phyloP scores from a whole-genome alignment of 2,888 invertebrate species.

The Ligdia adustata region DNA sequence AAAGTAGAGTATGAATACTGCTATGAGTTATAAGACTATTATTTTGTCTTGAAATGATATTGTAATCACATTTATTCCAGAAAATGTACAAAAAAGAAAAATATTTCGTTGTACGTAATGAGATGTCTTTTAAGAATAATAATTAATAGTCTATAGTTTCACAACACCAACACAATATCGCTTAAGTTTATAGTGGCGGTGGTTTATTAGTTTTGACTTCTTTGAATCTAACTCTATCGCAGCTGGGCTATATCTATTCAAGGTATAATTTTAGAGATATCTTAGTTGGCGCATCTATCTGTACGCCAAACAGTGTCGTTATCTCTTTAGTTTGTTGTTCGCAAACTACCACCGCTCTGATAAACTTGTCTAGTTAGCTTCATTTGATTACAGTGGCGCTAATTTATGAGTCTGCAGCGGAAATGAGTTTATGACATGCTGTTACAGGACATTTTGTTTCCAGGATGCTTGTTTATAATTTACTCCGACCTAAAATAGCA shows the following conservation, averaged over 20 bases:
- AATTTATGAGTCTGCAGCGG: constrained; percentile 22
- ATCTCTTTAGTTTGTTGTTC: constrained; percentile 22
- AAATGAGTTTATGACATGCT: constrained; percentile 16
- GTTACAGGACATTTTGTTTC: constrained; percentile 11
- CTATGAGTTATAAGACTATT: constrained; percentile 10
- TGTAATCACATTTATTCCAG: constrained; percentile 8
- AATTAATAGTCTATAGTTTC: too few species aligned
- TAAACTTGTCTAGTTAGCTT: constrained; percentile 23
- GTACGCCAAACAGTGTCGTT: constrained; percentile 17
- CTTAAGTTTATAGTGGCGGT: too few species aligned
- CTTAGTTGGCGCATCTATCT: constrained; percentile 19
- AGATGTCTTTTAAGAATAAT: constrained; percentile 13
- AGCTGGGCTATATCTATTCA: constrained; percentile 21
- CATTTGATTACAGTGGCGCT: constrained; percentile 17
- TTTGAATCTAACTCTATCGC: constrained; percentile 9
- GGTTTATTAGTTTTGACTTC: constrained; percentile 7
- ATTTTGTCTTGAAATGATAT: constrained; percentile 18
- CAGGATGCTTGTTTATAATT: constrained; percentile 6
- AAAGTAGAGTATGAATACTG: too few species aligned
- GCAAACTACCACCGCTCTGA: constrained; percentile 24
- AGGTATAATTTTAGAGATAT: constrained; percentile 15
- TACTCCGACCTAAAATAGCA: background rate
- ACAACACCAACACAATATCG: too few species aligned
- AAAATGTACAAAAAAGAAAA: constrained; percentile 12
- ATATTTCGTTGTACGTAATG: constrained; percentile 15